phyloP scores from a whole-genome alignment of 1,140 invertebrate species.

The Nephila pilipes region DNA sequence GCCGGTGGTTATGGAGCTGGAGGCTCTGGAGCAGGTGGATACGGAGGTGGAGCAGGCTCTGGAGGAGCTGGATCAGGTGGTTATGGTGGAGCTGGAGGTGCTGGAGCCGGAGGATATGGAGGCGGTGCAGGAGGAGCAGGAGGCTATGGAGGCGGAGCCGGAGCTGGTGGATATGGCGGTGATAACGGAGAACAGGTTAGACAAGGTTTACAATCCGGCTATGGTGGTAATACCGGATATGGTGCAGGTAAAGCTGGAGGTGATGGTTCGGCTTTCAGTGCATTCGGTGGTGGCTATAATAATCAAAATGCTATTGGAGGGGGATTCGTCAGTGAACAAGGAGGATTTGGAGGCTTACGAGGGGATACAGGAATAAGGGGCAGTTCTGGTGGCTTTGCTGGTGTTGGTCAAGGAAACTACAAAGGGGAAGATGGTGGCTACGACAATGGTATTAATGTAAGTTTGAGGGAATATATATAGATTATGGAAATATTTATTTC shows the following conservation, averaged over 20 bases:
- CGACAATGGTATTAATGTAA: constrained; percentile 67
- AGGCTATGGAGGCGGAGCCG: background rate
- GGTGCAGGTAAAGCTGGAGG: background rate
- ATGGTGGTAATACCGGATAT: background rate
- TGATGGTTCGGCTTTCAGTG: constrained; percentile 28
- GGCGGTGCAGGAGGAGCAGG: background rate
- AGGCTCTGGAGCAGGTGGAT: constrained; percentile 24
- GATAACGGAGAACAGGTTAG: constrained; percentile 60
- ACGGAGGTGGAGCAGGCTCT: constrained; percentile 38
- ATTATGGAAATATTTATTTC: background rate
- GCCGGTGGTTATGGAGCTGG: constrained; percentile 39
- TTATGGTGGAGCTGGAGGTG: background rate
- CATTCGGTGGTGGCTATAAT: constrained; percentile 55
- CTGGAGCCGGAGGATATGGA: background rate
- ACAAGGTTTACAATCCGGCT: constrained; percentile 35
- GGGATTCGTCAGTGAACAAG: constrained; percentile 36
- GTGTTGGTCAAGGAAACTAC: constrained; percentile 75
- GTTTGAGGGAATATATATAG: background rate
- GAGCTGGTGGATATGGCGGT: background rate
- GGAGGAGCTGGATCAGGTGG: background rate
- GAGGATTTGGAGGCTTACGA: constrained; percentile 52
- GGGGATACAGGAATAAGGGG: constrained; percentile 56
- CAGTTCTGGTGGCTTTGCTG: constrained; percentile 53
- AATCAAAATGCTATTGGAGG: constrained; percentile 53
- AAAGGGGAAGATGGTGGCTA: constrained; percentile 75